Evolutionary conservation across 2,113 vertebrate species (phyloP), one percentile per base, ranked within the genome.

Genomic region (Muntiacus muntjak): DNA sequence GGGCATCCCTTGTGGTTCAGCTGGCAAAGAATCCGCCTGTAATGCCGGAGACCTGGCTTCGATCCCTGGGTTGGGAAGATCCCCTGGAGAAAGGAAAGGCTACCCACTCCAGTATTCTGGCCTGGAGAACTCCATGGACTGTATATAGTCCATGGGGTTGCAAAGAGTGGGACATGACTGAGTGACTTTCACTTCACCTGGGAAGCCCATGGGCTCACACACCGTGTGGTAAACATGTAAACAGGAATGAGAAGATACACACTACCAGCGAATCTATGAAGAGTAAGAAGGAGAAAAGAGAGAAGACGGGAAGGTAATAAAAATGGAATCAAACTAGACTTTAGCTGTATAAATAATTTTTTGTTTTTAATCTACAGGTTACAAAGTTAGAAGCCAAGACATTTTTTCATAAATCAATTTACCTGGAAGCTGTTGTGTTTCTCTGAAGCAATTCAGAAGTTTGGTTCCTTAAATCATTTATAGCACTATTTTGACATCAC

Each of bases 301-400:
- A 54, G n/a, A 87, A 47, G 21, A 60, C 50, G 5, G 28, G 26
- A 67, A 58, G 13, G 25, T 14, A 60, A 54, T 2, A 30, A n/a
- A 87, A 62, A 45, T 60, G 45, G 40, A 62, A 26, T 23, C 26
- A 74, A 88, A 85, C 36, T 47, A 54, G 54, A 15, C 36, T 76
- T 85, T 23, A 50, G 52, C 55, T 74, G 4, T 15, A 45, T 40
- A 28, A 78, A 16, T 30, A 17, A 45, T 52, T 23, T 74, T 36
- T 88, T 58, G 16, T 91, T 91, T 90, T 52, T 47, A 92, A 92
- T 81, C 30, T n/a, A 25, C 17, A 87, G 33, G 12, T 92, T 36
- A 67, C 2, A 2, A 55, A 33, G 8, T 52, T 97, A 36, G 58
- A 91, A 79, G 78, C 6, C 2, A 10, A 43, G 78, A 28, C 33